Evolutionary conservation across 2,113 vertebrate genomes (phyloP).

Genomic region (Lampris incognitus): DNA sequence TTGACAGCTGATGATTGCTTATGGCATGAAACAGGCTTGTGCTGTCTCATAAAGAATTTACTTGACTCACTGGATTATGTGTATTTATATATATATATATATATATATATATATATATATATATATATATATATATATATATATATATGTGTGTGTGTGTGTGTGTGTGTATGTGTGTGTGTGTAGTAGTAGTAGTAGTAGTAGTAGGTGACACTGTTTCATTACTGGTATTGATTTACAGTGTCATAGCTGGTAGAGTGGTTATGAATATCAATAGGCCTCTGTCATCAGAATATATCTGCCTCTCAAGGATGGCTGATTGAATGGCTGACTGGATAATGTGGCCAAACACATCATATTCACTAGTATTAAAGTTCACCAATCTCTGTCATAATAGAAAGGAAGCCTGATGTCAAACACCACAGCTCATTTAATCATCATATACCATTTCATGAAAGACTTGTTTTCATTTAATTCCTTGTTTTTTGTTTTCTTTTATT

Average conservation of each 20-base stretch:
- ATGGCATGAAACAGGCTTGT: too few species aligned
- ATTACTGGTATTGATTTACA: not conserved
- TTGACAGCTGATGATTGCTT: too few species aligned
- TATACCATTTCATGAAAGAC: not conserved
- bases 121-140: too few species aligned
- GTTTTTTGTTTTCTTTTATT: constrained; percentile 27
- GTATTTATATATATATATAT: too few species aligned
- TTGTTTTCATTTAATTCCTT: not conserved
- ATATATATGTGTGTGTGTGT: too few species aligned
- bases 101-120: too few species aligned
- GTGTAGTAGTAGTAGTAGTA: too few species aligned
- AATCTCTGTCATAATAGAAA: not conserved
- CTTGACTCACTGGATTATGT: too few species aligned
- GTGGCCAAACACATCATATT: constrained; percentile 1
- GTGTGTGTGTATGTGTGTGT: too few species aligned
- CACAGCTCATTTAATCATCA: not conserved
- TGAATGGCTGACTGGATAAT: not conserved
- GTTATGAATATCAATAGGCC: not conserved
- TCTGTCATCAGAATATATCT: not conserved
- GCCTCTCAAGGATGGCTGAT: not conserved
- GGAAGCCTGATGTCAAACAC: too few species aligned
- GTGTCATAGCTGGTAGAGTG: not conserved
- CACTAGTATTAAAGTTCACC: not conserved
- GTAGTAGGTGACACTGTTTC: too few species aligned
- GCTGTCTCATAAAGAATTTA: too few species aligned